These are phyloP conservation scores for Peromyscus aztecus DNA, from an alignment of 2,797 vertebrate genomes.

Conservation along the genomic window DNA sequence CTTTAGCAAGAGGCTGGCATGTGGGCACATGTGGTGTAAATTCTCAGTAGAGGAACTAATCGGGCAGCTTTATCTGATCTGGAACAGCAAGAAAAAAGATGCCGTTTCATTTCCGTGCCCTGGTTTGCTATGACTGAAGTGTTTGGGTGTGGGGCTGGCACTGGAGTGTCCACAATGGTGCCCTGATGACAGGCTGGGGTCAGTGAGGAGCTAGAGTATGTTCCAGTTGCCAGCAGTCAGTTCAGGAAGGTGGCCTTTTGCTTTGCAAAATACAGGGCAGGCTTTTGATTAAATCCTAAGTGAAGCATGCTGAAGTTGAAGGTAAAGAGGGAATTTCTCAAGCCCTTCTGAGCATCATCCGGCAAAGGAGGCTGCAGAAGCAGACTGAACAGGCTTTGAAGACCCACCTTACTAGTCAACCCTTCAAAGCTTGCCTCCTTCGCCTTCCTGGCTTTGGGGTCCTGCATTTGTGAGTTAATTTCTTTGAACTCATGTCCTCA, in stretches of 20 bases:
- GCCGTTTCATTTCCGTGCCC: slow-evolving; percentile 37
- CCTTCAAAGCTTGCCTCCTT: background rate
- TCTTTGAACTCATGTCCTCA: slow-evolving; percentile 1
- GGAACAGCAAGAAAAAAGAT: slow-evolving; percentile 78
- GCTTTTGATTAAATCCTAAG: slow-evolving; percentile 60
- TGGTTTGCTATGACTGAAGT: slow-evolving; percentile 25
- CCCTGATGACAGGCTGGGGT: background rate
- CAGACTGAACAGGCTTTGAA: background rate
- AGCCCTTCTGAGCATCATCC: background rate
- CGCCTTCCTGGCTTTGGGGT: background rate
- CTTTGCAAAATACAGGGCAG: slow-evolving; percentile 60
- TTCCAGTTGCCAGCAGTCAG: background rate
- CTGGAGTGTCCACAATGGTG: slow-evolving; percentile 11
- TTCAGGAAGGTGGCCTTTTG: slow-evolving; percentile 48
- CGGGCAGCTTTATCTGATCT: slow-evolving; percentile 86
- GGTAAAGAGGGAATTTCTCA: slow-evolving; percentile 53
- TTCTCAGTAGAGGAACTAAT: slow-evolving; percentile 84
- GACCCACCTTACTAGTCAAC: background rate
- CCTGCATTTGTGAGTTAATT: background rate
- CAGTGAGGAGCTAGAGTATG: background rate
- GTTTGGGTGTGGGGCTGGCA: background rate
- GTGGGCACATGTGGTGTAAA: slow-evolving; percentile 80
- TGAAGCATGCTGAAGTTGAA: slow-evolving; percentile 55
- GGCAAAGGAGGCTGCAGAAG: slow-evolving; percentile 3
- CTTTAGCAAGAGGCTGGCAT: slow-evolving; percentile 80